Conservation (phyloP, 1,140 invertebrate genomes). For the Temnothorax nylanderi region DNA sequence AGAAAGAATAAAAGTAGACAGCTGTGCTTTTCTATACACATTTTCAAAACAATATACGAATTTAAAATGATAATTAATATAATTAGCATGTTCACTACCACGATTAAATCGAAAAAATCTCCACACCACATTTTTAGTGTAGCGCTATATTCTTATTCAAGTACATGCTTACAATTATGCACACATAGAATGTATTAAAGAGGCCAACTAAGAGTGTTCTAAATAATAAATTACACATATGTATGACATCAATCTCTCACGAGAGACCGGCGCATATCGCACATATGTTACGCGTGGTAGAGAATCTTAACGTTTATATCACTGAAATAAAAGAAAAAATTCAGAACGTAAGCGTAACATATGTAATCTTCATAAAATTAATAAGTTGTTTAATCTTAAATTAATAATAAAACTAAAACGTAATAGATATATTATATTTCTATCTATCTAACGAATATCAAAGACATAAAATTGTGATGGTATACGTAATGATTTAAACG, state of each 20-base stretch:
- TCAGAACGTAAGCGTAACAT: neutral
- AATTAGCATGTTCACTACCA: neutral
- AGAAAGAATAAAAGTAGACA: no score
- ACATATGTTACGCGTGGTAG: neutral
- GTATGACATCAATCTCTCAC: neutral
- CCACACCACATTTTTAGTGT: neutral
- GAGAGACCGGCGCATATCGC: neutral
- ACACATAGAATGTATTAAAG: neutral
- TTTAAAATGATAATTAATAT: neutral
- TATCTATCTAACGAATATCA: neutral
- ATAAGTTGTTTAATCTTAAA: neutral
- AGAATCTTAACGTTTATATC: neutral
- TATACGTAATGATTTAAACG: neutral
- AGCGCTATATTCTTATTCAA: neutral
- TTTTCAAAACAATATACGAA: neutral
- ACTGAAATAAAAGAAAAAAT: neutral
- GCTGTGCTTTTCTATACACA: neutral
- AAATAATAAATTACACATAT: constrained; percentile 2
- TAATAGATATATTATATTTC: neutral
- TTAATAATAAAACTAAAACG: neutral
- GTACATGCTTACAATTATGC: neutral
- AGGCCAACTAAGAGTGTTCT: neutral
- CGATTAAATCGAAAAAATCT: neutral
- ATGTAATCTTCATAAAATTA: neutral
- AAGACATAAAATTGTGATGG: neutral